Percentiles rank a stretch among this genome's conserved stretches.
Conservation (phyloP, 2,113 vertebrate species). For the Holacanthus passer region DNA sequence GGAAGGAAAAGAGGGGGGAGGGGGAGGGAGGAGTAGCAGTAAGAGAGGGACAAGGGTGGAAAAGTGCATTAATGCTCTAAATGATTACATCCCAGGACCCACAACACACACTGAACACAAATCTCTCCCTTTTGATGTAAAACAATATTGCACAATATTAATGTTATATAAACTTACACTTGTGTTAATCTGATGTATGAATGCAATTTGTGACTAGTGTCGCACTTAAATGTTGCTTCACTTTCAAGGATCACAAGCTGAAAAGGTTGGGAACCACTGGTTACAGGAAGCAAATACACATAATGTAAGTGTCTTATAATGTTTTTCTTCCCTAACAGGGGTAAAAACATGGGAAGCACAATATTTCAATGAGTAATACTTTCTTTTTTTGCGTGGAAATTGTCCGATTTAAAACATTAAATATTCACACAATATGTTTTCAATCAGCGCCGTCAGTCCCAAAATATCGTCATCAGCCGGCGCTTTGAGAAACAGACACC, state of each 20-base stretch:
- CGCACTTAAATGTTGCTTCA: too few relatives aligned
- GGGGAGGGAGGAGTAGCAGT: slow-evolving; percentile 74
- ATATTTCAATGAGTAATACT: background rate
- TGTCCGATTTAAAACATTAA: background rate
- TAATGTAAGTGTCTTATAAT: background rate
- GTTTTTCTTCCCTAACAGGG: background rate
- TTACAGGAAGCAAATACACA: too few relatives aligned
- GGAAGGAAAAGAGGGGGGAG: slow-evolving; percentile 47
- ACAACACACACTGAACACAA: slow-evolving; percentile 50
- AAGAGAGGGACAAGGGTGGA: slow-evolving; percentile 74
- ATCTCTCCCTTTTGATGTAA: slow-evolving; percentile 17
- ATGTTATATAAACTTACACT: background rate
- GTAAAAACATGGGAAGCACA: background rate
- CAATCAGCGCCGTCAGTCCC: background rate
- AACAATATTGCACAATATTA: background rate
- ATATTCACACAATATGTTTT: background rate
- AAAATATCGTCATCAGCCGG: slow-evolving; percentile 4
- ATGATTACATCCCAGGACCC: slow-evolving; percentile 36
- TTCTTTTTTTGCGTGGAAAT: background rate
- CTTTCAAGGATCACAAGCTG: too few relatives aligned
- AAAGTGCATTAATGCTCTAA: slow-evolving; percentile 68
- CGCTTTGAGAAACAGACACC: slow-evolving; percentile 10
- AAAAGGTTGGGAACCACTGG: too few relatives aligned
- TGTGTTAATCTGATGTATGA: too few relatives aligned
- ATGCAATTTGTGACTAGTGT: too few relatives aligned